Evolutionary conservation across 2,888 invertebrate species (phyloP).

Genomic region (Nomada goodeniana): DNA sequence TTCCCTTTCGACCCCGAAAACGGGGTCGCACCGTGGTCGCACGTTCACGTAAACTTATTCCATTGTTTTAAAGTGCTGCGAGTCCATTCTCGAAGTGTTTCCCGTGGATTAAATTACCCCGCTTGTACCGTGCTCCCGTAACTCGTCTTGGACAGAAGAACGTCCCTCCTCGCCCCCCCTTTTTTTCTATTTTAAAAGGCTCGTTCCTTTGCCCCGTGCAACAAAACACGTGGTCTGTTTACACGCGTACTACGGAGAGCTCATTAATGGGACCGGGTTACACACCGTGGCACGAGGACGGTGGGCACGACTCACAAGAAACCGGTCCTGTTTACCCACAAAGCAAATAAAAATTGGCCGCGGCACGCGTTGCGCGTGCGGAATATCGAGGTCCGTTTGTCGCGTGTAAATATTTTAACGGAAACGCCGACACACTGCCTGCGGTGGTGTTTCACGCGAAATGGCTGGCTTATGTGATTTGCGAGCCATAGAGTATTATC

Average conservation of each 20-base stretch:
- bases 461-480: conserved; percentile 22
- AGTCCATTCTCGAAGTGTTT: background rate
- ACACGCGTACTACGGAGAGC: conserved; percentile 51
- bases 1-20: background rate
- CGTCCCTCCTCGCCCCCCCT: conserved; percentile 10
- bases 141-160: conserved; percentile 27
- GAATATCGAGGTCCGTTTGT: conserved; percentile 19
- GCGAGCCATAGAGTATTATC: conserved; percentile 10
- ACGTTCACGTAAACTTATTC: background rate
- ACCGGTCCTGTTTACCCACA: conserved; percentile 32
- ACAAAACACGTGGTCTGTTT: conserved; percentile 50
- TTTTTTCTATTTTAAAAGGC: conserved; percentile 59
- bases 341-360: conserved; percentile 50
- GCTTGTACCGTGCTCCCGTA: conserved; percentile 10
- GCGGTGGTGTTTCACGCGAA: background rate
- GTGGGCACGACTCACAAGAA: conserved; percentile 37
- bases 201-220: conserved; percentile 35
- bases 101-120: conserved; percentile 5
- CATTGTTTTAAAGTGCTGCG: conserved; percentile 3
- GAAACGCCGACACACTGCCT: background rate
- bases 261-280: conserved; percentile 49
- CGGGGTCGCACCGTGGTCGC: conserved; percentile 1
- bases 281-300: conserved; percentile 6
- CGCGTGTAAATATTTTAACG: conserved; percentile 20
- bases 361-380: conserved; percentile 26